Evolutionary conservation across 2,113 vertebrate genomes (phyloP).

Genomic region (cat (Felis catus)): F.catus_Fca126_mat1.0 CM031417.1:107041501-107042000

Average conservation of each 20-base stretch:
- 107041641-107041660: not conserved
- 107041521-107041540: not conserved
- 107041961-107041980: not conserved
- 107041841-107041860: not conserved
- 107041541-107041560: not conserved
- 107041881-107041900: not conserved
- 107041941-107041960: not conserved
- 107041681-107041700: not conserved
- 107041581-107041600: not conserved
- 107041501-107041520: not conserved
- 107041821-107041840: not conserved
- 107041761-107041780: not conserved
- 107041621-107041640: not conserved
- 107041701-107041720: not conserved
- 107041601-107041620: not conserved
- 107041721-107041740: not conserved
- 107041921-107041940: not conserved
- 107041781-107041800: not conserved
- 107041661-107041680: slow-evolving; percentile 22
- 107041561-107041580: slow-evolving; percentile 6
- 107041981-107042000: not conserved
- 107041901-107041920: not conserved
- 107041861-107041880: not conserved
- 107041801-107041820: not conserved
- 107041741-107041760: too few relatives aligned